phyloP scores from a whole-genome alignment of 1,140 invertebrate species.

The Drosophila seguyi region DNA sequence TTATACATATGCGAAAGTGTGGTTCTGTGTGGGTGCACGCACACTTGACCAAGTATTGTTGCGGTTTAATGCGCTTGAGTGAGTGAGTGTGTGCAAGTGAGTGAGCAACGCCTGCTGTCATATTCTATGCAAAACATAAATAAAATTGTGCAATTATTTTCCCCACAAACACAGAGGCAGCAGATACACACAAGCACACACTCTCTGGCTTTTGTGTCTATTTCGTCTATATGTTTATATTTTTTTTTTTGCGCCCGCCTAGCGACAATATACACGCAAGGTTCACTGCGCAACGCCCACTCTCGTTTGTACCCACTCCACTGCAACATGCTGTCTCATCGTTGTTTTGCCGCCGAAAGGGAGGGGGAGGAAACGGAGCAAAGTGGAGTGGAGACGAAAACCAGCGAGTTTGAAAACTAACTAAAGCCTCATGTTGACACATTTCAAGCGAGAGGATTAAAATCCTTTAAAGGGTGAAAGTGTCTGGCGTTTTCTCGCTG shows the following conservation, averaged over 20 bases:
- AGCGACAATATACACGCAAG: slow-evolving; percentile 77
- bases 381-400: slow-evolving; percentile 25
- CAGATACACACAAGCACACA: slow-evolving; percentile 31
- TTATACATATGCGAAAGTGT: slow-evolving; percentile 19
- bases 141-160: slow-evolving; percentile 77
- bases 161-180: slow-evolving; percentile 21
- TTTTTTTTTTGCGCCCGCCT: slow-evolving; percentile 48
- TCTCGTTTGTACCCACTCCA: slow-evolving; percentile 40
- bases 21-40: slow-evolving; percentile 28
- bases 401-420: slow-evolving; percentile 42
- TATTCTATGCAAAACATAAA: slow-evolving; percentile 73
- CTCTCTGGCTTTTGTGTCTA: slow-evolving; percentile 38
- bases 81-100: slow-evolving; percentile 39
- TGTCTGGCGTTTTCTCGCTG: slow-evolving; percentile 36
- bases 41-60: slow-evolving; percentile 43
- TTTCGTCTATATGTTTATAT: slow-evolving; percentile 36
- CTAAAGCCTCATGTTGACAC: slow-evolving; percentile 67
- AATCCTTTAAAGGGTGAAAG: slow-evolving; percentile 80
- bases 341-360: slow-evolving; percentile 71
- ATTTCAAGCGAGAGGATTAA: slow-evolving; percentile 62
- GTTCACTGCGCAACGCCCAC: slow-evolving; percentile 73
- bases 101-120: slow-evolving; percentile 55
- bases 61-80: slow-evolving; percentile 54
- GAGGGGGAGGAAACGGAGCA: background rate
- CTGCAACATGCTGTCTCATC: slow-evolving; percentile 76